Evolutionary conservation across 2,113 vertebrate genomes (phyloP), one percentile per base, ranked within the genome.

Genomic region (Larimichthys crocea): DNA sequence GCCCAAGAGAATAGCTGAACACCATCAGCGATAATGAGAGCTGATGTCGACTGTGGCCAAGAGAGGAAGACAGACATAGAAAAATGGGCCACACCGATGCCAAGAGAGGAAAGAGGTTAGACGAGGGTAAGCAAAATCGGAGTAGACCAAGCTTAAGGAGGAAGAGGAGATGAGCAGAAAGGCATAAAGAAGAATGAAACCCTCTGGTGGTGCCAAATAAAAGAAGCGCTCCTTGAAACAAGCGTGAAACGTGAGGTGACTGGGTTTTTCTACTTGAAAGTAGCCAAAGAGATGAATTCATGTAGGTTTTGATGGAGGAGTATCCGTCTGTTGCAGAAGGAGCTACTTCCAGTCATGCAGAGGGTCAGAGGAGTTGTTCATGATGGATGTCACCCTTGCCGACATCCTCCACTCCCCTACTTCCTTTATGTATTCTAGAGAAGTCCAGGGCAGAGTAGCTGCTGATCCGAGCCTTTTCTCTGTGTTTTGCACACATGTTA

Each of bases 81-180:
- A 52, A 87, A 86, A 67, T 86, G 78, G 82, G 71, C 15, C 75
- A 80, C 31, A n/a, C 71, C 4, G 26, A 85, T 74, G 70, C 29
- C 31, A 19, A 17, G 52, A 64, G 56, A 35, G 67, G 81, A 66
- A 80, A 26, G 70, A 82, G 48, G 61, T 44, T 24, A 26, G 46
- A 40, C 7, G 1, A 74, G 72, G 82, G 24, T 24, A 29, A 83
- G 71, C 49, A 35, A 49, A 81, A 82, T 6, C 7, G 15, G 10
- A 76, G 10, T 10, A 44, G n/a, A 59, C 24, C 10, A 8, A 44
- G 48, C 69, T 22, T 44, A 67, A 17, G 24, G 70, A 14, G 24
- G 19, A 62, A 44, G 61, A 14, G 16, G 16, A 57, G n/a, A 64
- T 19, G 56, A 68, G 66, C 10, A 53, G n/a, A 16, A 75, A 31